Evolutionary conservation across 2,888 invertebrate genomes (phyloP).

Genomic region (Latheticus oryzae): DNA sequence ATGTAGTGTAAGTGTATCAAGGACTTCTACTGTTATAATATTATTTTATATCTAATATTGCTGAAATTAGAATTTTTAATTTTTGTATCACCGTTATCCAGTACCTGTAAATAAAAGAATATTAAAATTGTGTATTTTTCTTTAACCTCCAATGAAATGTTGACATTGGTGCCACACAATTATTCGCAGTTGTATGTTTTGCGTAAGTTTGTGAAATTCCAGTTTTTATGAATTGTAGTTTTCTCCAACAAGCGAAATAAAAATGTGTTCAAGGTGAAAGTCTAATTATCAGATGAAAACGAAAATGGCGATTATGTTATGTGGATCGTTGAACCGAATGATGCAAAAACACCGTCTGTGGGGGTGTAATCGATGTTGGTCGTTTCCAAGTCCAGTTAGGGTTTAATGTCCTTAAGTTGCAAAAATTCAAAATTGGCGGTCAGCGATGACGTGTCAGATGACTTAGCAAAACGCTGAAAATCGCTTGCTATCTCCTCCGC

Average conservation of each 20-base stretch:
- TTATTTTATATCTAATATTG: too few relatives aligned
- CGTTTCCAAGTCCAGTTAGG: too few relatives aligned
- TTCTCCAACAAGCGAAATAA: neutral
- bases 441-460: slow-evolving; percentile 33
- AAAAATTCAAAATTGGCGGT: slow-evolving; percentile 33
- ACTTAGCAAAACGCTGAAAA: slow-evolving; percentile 20
- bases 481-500: slow-evolving; percentile 25
- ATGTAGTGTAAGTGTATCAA: slow-evolving; percentile 3
- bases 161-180: too few relatives aligned
- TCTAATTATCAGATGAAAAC: too few relatives aligned
- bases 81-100: slow-evolving; percentile 20
- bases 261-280: neutral
- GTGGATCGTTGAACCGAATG: too few relatives aligned
- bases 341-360: too few relatives aligned
- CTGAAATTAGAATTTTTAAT: slow-evolving; percentile 20
- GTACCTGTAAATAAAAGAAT: slow-evolving; percentile 23
- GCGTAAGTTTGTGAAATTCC: neutral
- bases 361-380: too few relatives aligned
- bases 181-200: too few relatives aligned
- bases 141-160: too few relatives aligned
- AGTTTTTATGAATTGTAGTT: slow-evolving; percentile 3
- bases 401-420: slow-evolving; percentile 2
- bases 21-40: neutral
- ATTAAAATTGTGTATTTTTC: neutral
- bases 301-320: too few relatives aligned